These are phyloP conservation scores for Hemiprocne comata DNA, from an alignment of 2,113 vertebrate genomes.

Conservation along the genomic window DNA sequence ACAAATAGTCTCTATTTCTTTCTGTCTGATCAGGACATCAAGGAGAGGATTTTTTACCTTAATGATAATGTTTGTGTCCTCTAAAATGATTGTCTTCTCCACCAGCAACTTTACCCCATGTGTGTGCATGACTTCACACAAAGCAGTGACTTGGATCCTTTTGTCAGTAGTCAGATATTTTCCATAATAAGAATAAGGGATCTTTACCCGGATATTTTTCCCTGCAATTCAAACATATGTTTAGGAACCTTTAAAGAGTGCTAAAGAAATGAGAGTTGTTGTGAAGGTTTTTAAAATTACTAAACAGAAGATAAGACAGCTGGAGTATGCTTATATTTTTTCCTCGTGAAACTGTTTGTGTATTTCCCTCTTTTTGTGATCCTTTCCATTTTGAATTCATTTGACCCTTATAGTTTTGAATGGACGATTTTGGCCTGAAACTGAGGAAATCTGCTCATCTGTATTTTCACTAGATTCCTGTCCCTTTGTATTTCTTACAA, in stretches of 20 bases:
- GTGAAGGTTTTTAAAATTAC: not conserved
- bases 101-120: conserved; percentile 75
- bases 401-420: not conserved
- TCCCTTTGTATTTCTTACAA: not conserved
- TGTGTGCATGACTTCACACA: conserved; percentile 70
- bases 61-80: conserved; percentile 75
- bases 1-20: not conserved
- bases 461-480: not conserved
- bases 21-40: not conserved
- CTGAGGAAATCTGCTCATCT: not conserved
- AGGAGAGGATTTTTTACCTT: conserved; percentile 63
- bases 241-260: not conserved
- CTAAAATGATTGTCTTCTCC: conserved; percentile 81
- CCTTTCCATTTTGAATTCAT: not conserved
- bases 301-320: not conserved
- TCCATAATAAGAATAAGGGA: conserved; percentile 81
- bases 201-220: conserved; percentile 73
- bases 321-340: not conserved
- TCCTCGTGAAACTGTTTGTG: not conserved
- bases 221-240: conserved; percentile 69
- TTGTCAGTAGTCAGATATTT: conserved; percentile 75
- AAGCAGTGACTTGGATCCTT: conserved; percentile 82
- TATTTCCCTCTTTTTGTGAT: not conserved
- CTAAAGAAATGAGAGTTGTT: not conserved
- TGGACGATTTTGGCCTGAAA: not conserved